A percentile compares a stretch with the other conserved stretches of the same genome.
phyloP scores from a whole-genome alignment of 2,888 invertebrate genomes.

The Troides helena region DNA sequence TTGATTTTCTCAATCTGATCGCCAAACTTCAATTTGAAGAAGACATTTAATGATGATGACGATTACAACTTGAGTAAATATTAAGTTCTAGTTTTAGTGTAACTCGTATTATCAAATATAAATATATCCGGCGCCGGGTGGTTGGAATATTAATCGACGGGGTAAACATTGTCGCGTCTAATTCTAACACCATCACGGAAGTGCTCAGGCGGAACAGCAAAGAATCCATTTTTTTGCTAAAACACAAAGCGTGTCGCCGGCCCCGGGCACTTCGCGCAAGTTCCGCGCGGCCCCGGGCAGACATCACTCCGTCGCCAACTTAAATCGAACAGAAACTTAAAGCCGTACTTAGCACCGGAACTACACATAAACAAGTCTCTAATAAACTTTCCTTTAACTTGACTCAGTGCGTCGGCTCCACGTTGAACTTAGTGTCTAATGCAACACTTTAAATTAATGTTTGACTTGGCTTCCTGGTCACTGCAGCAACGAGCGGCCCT shows the following conservation, averaged over 20 bases:
- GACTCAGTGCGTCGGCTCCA: constrained; percentile 52
- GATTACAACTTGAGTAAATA: too few relatives aligned
- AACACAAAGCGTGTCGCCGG: constrained; percentile 24
- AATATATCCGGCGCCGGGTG: too few relatives aligned
- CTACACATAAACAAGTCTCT: constrained; percentile 46
- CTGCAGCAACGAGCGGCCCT: too few relatives aligned
- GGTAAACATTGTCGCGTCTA: too few relatives aligned
- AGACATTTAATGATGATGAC: too few relatives aligned
- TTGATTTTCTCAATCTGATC: too few relatives aligned
- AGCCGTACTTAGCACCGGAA: constrained; percentile 41
- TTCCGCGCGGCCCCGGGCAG: constrained; percentile 40
- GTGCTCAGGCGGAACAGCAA: not conserved
- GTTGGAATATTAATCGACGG: too few relatives aligned
- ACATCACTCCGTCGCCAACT: constrained; percentile 37
- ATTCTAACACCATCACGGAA: too few relatives aligned
- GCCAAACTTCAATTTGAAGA: too few relatives aligned
- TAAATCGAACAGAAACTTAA: constrained; percentile 34
- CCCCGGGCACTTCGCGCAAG: constrained; percentile 25
- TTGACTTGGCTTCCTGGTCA: not conserved
- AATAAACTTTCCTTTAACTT: constrained; percentile 53
- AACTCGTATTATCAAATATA: too few relatives aligned
- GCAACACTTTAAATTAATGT: not conserved
- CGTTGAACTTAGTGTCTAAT: constrained; percentile 26
- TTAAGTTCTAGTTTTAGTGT: too few relatives aligned
- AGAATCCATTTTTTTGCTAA: constrained; percentile 19